phyloP scores from a whole-genome alignment of 1,140 invertebrate genomes.

The Diachasma alloeum region DNA sequence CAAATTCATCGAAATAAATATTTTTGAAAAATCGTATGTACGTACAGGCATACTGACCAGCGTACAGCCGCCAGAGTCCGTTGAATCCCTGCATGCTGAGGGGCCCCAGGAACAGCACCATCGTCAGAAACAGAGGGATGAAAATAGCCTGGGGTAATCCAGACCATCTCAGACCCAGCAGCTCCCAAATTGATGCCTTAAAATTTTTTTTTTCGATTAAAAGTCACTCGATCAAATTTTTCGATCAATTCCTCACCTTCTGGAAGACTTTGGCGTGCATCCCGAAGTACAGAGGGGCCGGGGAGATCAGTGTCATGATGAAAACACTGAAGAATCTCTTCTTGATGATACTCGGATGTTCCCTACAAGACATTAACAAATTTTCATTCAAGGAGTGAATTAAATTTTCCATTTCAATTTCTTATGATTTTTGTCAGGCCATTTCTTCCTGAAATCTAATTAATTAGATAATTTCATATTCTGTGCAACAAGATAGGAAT shows the following conservation, averaged over 20 bases:
- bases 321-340: constrained; percentile 86
- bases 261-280: constrained; percentile 69
- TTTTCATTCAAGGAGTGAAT: not conserved
- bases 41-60: constrained; percentile 65
- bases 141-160: constrained; percentile 79
- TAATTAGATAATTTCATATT: not conserved
- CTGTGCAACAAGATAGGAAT: too few relatives aligned
- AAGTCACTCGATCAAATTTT: constrained; percentile 8
- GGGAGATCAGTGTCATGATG: constrained; percentile 81
- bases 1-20: not conserved
- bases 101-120: constrained; percentile 86
- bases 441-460: not conserved
- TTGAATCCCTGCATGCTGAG: constrained; percentile 76
- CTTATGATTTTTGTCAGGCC: not conserved
- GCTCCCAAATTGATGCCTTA: constrained; percentile 72
- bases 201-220: not conserved
- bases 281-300: constrained; percentile 77
- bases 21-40: constrained; percentile 24
- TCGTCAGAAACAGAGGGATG: constrained; percentile 82
- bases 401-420: constrained; percentile 7
- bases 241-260: constrained; percentile 59
- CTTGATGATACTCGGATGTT: constrained; percentile 89
- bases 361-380: constrained; percentile 67
- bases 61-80: constrained; percentile 75
- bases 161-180: constrained; percentile 78